phyloP scores from a whole-genome alignment of 2,113 vertebrate species.

The Pterocles orientalis region DNA sequence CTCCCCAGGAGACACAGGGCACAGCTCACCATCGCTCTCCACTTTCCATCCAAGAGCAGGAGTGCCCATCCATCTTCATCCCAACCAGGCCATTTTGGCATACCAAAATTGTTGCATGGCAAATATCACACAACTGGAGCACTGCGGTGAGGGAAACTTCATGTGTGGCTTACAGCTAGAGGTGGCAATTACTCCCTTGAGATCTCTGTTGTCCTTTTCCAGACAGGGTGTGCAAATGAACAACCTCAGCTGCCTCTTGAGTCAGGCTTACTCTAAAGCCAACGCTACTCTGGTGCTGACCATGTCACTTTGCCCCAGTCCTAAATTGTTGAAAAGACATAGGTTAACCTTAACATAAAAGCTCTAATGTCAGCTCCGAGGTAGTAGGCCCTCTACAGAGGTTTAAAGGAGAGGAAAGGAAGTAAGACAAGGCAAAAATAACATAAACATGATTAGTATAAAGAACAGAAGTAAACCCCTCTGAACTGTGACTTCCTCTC shows the following conservation, averaged over 20 bases:
- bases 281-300: background rate
- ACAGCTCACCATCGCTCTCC: accelerated
- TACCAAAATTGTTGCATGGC: background rate
- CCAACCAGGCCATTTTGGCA: background rate
- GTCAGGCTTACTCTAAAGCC: background rate
- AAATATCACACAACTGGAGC: background rate
- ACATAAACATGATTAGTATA: background rate
- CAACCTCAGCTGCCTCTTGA: background rate
- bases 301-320: background rate
- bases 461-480: background rate
- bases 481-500: background rate
- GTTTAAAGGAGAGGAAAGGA: background rate
- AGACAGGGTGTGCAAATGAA: background rate
- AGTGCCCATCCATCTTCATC: no score
- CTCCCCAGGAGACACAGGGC: background rate
- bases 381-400: background rate
- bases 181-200: background rate
- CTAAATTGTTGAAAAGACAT: background rate
- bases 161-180: background rate
- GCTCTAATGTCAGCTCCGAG: background rate
- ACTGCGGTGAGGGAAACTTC: background rate
- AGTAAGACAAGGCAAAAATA: background rate
- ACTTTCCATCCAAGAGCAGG: background rate
- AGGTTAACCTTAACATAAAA: background rate
- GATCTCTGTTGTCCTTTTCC: background rate